Conservation (phyloP, 2,113 vertebrate species). For the Alaudala cheleensis region DNA sequence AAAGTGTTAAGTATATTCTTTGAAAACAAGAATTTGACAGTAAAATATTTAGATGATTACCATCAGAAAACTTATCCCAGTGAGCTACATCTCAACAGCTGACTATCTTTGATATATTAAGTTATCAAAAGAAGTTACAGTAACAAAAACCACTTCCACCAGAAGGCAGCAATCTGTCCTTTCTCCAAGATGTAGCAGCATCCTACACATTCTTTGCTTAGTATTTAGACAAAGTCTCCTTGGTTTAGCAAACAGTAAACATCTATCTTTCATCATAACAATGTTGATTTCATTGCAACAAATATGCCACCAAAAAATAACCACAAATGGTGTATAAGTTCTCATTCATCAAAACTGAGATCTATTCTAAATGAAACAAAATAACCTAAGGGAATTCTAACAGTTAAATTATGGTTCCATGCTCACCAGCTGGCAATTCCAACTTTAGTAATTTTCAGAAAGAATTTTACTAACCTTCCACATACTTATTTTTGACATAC, state of each 20-base stretch:
- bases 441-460: background rate
- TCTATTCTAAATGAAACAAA: background rate
- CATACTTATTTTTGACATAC: background rate
- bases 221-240: background rate
- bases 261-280: background rate
- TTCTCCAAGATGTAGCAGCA: background rate
- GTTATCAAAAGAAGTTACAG: background rate
- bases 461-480: background rate
- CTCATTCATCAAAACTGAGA: background rate
- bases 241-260: too few relatives aligned
- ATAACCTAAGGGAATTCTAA: background rate
- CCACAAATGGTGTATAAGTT: background rate
- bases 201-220: background rate
- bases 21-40: background rate
- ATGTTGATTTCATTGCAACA: background rate
- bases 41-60: background rate
- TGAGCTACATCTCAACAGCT: background rate
- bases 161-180: background rate
- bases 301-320: background rate
- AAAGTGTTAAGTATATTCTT: background rate
- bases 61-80: background rate
- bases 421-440: background rate
- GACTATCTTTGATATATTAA: background rate
- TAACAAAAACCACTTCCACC: background rate
- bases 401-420: background rate